These are phyloP conservation scores for Tinea semifulvella DNA, from an alignment of 2,888 invertebrate species.

Conservation along the genomic window DNA sequence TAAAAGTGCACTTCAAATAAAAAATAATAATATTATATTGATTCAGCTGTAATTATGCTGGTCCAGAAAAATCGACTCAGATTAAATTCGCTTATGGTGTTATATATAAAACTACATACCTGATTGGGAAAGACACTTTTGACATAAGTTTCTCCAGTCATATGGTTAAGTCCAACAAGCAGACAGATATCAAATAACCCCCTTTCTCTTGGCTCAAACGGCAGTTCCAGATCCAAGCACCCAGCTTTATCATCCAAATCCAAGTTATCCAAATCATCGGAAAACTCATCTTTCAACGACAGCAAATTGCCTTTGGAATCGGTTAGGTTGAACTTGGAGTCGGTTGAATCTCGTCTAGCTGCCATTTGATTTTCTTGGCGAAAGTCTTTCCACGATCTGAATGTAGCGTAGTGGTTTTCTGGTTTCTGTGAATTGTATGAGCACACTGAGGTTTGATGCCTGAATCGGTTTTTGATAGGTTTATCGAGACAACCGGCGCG, in stretches of 20 bases:
- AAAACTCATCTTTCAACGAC: slow-evolving; percentile 36
- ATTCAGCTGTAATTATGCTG: too few species aligned
- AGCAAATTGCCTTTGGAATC: slow-evolving; percentile 40
- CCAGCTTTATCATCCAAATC: slow-evolving; percentile 53
- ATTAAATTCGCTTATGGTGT: too few species aligned
- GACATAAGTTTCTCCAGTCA: slow-evolving; percentile 72
- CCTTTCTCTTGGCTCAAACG: slow-evolving; percentile 43
- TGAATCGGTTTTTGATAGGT: slow-evolving; percentile 32
- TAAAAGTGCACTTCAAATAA: too few species aligned
- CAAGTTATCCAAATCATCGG: slow-evolving; percentile 31
- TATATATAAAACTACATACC: slow-evolving; percentile 46
- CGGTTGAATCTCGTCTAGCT: slow-evolving; percentile 33
- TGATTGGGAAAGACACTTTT: slow-evolving; percentile 74
- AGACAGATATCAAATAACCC: slow-evolving; percentile 74
- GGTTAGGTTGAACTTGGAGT: slow-evolving; percentile 42
- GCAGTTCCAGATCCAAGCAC: slow-evolving; percentile 44
- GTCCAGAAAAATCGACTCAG: too few species aligned
- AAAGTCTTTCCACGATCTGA: slow-evolving; percentile 58
- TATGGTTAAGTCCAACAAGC: slow-evolving; percentile 72
- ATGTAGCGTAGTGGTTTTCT: slow-evolving; percentile 40
- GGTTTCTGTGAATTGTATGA: slow-evolving; percentile 42
- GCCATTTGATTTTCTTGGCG: slow-evolving; percentile 34
- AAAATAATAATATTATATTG: too few species aligned
- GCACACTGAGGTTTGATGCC: slow-evolving; percentile 52
- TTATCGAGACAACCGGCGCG: slow-evolving; percentile 57